Evolutionary conservation across 2,888 invertebrate genomes (phyloP).

Genomic region (Melolontha melolontha): DNA sequence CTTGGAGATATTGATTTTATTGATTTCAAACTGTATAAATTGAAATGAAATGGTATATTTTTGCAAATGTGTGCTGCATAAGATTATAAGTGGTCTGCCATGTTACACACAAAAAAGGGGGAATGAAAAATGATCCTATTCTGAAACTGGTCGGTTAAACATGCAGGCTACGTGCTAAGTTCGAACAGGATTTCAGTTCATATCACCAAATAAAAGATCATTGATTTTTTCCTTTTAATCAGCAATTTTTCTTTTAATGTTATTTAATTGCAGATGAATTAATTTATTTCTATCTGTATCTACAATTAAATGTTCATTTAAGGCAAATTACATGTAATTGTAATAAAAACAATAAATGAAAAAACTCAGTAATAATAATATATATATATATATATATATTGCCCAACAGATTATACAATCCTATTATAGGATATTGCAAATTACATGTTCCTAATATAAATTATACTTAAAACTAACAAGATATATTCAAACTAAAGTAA

Average conservation of each 20-base stretch:
- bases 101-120: slow-evolving; percentile 42
- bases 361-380: too few species aligned
- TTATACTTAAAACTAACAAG: too few species aligned
- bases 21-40: slow-evolving; percentile 33
- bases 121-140: slow-evolving; percentile 50
- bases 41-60: slow-evolving; percentile 39
- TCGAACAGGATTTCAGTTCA: slow-evolving; percentile 43
- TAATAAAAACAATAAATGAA: too few species aligned
- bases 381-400: too few species aligned
- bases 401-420: too few species aligned
- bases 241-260: slow-evolving; percentile 1
- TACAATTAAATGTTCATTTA: too few species aligned
- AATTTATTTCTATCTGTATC: too few species aligned
- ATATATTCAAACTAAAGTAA: too few species aligned
- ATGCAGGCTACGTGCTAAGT: slow-evolving; percentile 46
- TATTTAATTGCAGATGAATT: too few species aligned
- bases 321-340: too few species aligned
- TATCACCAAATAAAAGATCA: slow-evolving; percentile 24
- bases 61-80: slow-evolving; percentile 40
- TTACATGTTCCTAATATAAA: too few species aligned
- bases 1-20: not conserved
- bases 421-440: too few species aligned
- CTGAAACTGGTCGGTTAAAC: slow-evolving; percentile 48
- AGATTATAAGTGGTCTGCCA: slow-evolving; percentile 41
- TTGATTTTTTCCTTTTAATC: slow-evolving; percentile 8